These are phyloP conservation scores for Aricia agestis DNA, from an alignment of 1,140 invertebrate species.

Conservation along the genomic window DNA sequence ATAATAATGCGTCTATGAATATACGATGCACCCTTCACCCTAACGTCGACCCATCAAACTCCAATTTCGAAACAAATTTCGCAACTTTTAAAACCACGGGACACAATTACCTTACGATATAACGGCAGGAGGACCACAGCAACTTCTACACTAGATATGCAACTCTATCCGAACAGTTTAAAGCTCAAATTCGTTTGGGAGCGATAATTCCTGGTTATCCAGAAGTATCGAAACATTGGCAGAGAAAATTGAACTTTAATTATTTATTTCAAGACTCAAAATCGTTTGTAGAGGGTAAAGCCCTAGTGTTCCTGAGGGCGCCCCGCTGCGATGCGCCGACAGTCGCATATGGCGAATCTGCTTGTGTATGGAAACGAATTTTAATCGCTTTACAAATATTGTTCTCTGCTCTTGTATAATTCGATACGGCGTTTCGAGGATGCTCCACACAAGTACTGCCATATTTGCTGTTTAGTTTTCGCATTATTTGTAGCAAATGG, in stretches of 20 bases:
- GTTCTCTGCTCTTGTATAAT: conserved; percentile 19
- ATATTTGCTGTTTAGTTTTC: not conserved
- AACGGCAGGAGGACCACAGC: not conserved
- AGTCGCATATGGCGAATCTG: conserved; percentile 42
- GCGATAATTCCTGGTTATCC: not conserved
- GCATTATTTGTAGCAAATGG: not conserved
- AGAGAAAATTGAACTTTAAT: conserved; percentile 5
- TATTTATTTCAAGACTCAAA: not conserved
- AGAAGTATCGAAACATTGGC: not conserved
- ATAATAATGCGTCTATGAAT: not conserved
- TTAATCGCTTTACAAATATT: conserved; percentile 38
- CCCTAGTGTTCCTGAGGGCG: conserved; percentile 10
- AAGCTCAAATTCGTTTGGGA: not conserved
- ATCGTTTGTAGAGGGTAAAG: not conserved
- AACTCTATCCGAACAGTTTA: not conserved
- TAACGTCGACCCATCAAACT: conserved; percentile 23
- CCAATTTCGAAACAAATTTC: conserved; percentile 45
- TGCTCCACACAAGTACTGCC: not conserved
- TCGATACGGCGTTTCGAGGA: not conserved
- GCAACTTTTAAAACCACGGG: conserved; percentile 47
- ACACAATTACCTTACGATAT: conserved; percentile 38
- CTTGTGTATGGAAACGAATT: conserved; percentile 39
- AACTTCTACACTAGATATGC: not conserved
- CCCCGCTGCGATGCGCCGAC: conserved; percentile 33
- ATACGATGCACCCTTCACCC: conserved; percentile 2